These are phyloP conservation scores for Gibbula magus DNA, from an alignment of 2,888 invertebrate genomes.

Conservation along the genomic window DNA sequence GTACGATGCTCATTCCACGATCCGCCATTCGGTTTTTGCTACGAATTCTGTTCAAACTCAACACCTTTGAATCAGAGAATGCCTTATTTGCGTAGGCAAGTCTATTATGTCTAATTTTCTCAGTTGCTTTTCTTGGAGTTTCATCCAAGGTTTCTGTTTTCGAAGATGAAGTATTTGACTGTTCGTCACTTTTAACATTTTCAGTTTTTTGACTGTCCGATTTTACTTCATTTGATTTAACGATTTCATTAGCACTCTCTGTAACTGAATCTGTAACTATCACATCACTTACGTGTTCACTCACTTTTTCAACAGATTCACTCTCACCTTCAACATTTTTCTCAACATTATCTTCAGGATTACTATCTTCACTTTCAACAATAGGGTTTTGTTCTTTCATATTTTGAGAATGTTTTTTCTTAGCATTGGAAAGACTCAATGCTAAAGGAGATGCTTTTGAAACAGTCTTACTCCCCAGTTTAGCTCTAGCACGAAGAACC, in stretches of 20 bases:
- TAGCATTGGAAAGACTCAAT: background rate
- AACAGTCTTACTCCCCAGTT: background rate
- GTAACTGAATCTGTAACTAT: background rate
- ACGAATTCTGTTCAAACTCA: background rate
- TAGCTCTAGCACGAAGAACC: conserved; percentile 17
- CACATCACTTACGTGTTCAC: background rate
- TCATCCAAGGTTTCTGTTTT: conserved; percentile 37
- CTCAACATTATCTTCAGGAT: background rate
- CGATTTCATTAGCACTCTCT: background rate
- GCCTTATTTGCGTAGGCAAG: background rate
- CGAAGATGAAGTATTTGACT: background rate
- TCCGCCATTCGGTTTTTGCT: background rate
- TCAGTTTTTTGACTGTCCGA: background rate
- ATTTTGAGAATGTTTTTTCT: background rate
- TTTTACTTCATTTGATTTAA: background rate
- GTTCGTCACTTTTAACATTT: background rate
- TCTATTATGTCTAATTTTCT: conserved; percentile 12
- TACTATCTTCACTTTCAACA: background rate
- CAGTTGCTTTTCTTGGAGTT: conserved; percentile 50
- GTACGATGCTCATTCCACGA: conserved; percentile 29
- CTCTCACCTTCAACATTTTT: background rate
- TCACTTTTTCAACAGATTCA: background rate
- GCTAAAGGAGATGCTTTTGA: background rate
- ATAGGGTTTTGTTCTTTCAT: background rate
- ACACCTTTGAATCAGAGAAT: conserved; percentile 29